Evolutionary conservation across 1,140 invertebrate genomes (phyloP), one percentile per base, ranked within the genome.

Genomic region (Drosophila elegans): DNA sequence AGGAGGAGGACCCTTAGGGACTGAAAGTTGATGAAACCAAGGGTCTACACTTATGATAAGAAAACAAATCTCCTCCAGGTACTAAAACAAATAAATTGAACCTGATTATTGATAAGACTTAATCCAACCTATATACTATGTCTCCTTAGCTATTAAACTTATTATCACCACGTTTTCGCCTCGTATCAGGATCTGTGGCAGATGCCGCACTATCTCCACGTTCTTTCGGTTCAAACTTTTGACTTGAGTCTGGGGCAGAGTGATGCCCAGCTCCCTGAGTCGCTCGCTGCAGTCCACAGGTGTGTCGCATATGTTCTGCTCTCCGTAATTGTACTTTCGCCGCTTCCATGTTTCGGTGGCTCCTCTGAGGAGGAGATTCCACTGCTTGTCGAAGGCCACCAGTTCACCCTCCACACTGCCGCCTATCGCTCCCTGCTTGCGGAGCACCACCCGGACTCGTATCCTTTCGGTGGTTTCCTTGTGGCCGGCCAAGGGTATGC

Each of bases 351-450:
- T 93, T 93, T 99, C 98, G 52, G 96, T 94, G 3, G 98, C 97
- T 93, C 99, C 97, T 42, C 94, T 94, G 36, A 99, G 92, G 6
- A 97, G 96, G 62, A 99, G 92, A 93, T 99, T 99, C 96, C 97
- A 98, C 91, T 98, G 97, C 92, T 98, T 98, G 93, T 99, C 98
- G 93, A 98, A 99, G 6, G 97, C 97, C 13, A 96, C 94, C 29
- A 99, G 93, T 78, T 95, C 96, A 3, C 97, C 98, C 57, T 95
- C 95, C 67, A 97, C 95, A 63, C 95, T 94, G 13, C 98, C 97
- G 73, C 97, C 94, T 16, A 98, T 93, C 10, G 94, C 94, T 12
- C 88, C 86, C 21, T 94, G 94, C 60, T 94, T 94, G 46, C 96
- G 94, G 0, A 95, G 95, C 54, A 94, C 93, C 27, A 95, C 95